phyloP scores from a whole-genome alignment of 1,140 invertebrate species.

The fruit fly (Drosophila melanogaster) region Release_6_plus_ISO1_MT NT_033777.3:11110501-11111000 shows the following conservation, averaged over 20 bases:
- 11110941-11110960: slow-evolving; percentile 64
- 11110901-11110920: slow-evolving; percentile 8
- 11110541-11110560: slow-evolving; percentile 74
- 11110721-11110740: slow-evolving; percentile 83
- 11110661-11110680: slow-evolving; percentile 70
- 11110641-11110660: slow-evolving; percentile 36
- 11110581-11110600: slow-evolving; percentile 47
- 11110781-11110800: slow-evolving; percentile 5
- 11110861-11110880: slow-evolving; percentile 73
- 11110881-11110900: slow-evolving; percentile 65
- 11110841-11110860: slow-evolving; percentile 18
- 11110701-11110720: slow-evolving; percentile 79
- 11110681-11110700: slow-evolving; percentile 72
- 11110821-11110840: slow-evolving; percentile 9
- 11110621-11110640: slow-evolving; percentile 9
- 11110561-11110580: slow-evolving; percentile 55
- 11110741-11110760: slow-evolving; percentile 76
- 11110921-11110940: slow-evolving; percentile 10
- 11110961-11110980: slow-evolving; percentile 76
- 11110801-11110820: slow-evolving; percentile 3
- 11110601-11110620: slow-evolving; percentile 35
- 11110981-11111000: slow-evolving; percentile 59
- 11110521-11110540: slow-evolving; percentile 16
- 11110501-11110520: slow-evolving; percentile 6
- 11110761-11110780: slow-evolving; percentile 63